These are phyloP conservation scores for Lontra canadensis DNA, from an alignment of 2,113 vertebrate genomes.

Conservation along the genomic window DNA sequence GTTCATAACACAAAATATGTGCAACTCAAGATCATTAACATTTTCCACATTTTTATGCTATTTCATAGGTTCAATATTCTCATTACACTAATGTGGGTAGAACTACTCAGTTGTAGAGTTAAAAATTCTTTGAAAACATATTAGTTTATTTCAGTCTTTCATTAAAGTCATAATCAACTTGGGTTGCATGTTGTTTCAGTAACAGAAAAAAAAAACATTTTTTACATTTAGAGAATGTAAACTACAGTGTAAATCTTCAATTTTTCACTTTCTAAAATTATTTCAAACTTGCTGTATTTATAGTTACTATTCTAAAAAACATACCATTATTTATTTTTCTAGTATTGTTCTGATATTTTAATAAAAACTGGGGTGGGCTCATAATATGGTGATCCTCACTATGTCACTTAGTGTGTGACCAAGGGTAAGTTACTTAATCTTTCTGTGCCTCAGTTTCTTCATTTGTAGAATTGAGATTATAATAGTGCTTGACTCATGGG, in stretches of 20 bases:
- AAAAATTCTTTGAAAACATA: conserved; percentile 25
- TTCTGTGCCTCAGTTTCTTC: neutral
- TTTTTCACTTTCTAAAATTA: neutral
- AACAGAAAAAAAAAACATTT: neutral
- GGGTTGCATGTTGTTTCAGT: neutral
- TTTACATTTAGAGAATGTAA: conserved; percentile 32
- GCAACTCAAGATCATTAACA: conserved; percentile 59
- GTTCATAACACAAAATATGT: conserved; percentile 28
- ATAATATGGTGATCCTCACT: neutral
- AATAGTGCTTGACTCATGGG: neutral
- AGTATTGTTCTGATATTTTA: neutral
- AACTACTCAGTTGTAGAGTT: conserved; percentile 2
- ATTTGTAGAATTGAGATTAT: neutral
- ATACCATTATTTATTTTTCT: neutral
- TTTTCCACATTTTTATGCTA: conserved; percentile 45
- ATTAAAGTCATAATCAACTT: conserved; percentile 38
- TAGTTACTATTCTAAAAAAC: neutral
- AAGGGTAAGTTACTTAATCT: neutral
- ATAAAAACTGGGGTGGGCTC: neutral
- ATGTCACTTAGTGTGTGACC: neutral
- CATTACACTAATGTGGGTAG: conserved; percentile 45
- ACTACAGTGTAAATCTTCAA: neutral
- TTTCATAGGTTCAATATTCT: conserved; percentile 58
- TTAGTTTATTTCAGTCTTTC: conserved; percentile 46
- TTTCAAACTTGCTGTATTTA: neutral